A percentile compares a stretch with the other conserved stretches of the same genome.
Evolutionary conservation across 2,888 invertebrate genomes (phyloP).

Genomic region (Saturnia japonica): DNA sequence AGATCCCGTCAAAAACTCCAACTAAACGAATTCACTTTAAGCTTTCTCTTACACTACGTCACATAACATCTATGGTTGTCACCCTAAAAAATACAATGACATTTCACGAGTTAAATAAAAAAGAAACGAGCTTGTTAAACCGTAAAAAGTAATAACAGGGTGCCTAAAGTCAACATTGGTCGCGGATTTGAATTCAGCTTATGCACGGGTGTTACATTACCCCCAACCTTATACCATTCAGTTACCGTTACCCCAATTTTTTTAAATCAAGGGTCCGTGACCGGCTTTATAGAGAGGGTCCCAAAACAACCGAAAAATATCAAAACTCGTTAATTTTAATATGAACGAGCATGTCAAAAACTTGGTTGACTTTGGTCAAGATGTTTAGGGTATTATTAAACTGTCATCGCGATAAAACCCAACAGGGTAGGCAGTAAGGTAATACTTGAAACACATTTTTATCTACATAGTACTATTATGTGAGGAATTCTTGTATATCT

Average conservation of each 20-base stretch:
- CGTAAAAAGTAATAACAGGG: slow-evolving; percentile 81
- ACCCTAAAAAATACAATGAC: slow-evolving; percentile 70
- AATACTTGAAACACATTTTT: too few species aligned
- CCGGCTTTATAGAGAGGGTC: background rate
- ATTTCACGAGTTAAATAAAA: slow-evolving; percentile 78
- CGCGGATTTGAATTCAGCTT: slow-evolving; percentile 58
- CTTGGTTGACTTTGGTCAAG: background rate
- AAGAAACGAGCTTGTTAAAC: slow-evolving; percentile 79
- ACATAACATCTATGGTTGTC: slow-evolving; percentile 39
- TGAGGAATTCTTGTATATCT: too few species aligned
- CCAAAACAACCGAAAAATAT: background rate
- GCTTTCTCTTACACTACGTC: background rate
- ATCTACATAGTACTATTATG: too few species aligned
- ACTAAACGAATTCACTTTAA: background rate
- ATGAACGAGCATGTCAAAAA: background rate
- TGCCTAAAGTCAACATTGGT: slow-evolving; percentile 76
- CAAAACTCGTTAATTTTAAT: slow-evolving; percentile 8
- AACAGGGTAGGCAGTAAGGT: background rate
- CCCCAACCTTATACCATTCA: slow-evolving; percentile 10
- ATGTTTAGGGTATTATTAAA: background rate
- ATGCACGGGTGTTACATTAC: slow-evolving; percentile 55
- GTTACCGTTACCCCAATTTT: slow-evolving; percentile 24
- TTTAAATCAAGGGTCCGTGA: slow-evolving; percentile 12
- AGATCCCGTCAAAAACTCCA: too few species aligned
- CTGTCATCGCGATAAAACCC: background rate